Conservation (phyloP, 2,888 invertebrate species). For the Aleiodes alternator region DNA sequence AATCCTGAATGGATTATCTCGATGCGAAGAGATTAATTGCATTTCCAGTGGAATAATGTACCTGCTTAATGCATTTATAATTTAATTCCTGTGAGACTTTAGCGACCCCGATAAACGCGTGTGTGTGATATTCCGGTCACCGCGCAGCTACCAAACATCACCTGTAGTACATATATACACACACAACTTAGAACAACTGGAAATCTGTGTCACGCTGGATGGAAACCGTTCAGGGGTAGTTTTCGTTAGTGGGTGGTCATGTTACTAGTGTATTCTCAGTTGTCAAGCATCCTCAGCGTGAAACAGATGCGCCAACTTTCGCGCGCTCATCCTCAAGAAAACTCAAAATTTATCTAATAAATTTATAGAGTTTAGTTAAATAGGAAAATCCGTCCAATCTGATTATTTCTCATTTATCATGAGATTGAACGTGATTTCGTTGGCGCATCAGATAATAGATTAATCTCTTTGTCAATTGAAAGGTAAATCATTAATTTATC, state of each 20-base stretch:
- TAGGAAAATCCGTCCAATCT: too few species aligned
- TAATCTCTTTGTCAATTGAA: too few species aligned
- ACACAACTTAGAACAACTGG: slow-evolving; percentile 52
- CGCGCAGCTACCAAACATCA: slow-evolving; percentile 59
- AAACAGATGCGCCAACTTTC: slow-evolving; percentile 39
- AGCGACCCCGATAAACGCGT: slow-evolving; percentile 42
- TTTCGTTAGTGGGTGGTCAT: slow-evolving; percentile 40
- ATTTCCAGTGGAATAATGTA: slow-evolving; percentile 29
- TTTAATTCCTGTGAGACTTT: slow-evolving; percentile 47
- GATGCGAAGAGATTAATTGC: not conserved
- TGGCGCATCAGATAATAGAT: too few species aligned
- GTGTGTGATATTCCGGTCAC: slow-evolving; percentile 51
- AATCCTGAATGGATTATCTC: too few species aligned
- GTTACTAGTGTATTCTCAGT: slow-evolving; percentile 54
- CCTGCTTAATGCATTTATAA: slow-evolving; percentile 52
- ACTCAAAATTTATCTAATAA: not conserved
- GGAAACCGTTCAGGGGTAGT: slow-evolving; percentile 48
- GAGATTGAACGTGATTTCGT: not conserved
- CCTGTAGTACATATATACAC: slow-evolving; percentile 41
- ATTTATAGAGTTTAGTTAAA: not conserved
- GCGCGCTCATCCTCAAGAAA: slow-evolving; percentile 20
- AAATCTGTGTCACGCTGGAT: slow-evolving; percentile 67
- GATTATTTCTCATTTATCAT: not conserved
- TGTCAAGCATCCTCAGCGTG: slow-evolving; percentile 54
- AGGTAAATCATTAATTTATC: too few species aligned